Base-by-base conservation (phyloP, 2,113 vertebrate species). In the Oriolus oriolus region DNA sequence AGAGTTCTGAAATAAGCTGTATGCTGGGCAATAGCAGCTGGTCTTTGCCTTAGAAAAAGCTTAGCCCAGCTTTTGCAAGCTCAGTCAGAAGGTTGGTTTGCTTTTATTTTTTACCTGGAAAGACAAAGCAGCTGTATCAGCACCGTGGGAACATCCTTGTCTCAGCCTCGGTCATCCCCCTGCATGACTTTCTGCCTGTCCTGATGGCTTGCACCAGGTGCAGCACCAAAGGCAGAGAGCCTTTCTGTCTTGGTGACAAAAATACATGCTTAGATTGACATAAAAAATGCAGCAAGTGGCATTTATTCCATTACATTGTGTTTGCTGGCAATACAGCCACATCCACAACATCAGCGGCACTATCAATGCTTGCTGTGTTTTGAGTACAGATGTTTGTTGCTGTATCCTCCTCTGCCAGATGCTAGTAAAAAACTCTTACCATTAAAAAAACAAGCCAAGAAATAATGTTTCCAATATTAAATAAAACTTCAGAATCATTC, bases 321-420 rank as follows among this genome's bases (percentile, higher is more conserved):
- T 15, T 84, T 76, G 14, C 35, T 73, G 60, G 30, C n/a, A 45
- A 18, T 33, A 69, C 53, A 76, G 7, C 35, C 65, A 26, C 37
- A 17, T 18, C 26, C 9, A 42, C 50, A 66, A 39, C 84, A 26
- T 53, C 63, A 80, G 3, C 26, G 50, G 8, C 33, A 31, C 68
- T 69, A 8, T 20, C 31, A 45, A 0, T 1, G 0, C 54, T 59
- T 77, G 68, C 27, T 64, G 19, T 0, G 0, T 28, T 77, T 80
- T 47, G 33, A 59, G 44, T 54, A 66, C 15, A 78, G 44, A 41
- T 44, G 31, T 66, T 86, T 81, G 47, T 39, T 70, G 60, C 27
- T 54, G 8, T 52, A 30, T 54, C 44, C 6, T 83, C 50, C 16
- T 59, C 44, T 87, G 35, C 19, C 30, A 87, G 60, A 22, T 92